Base-by-base conservation (phyloP, 2,797 vertebrate genomes). In the Clarias fuscus region DNA sequence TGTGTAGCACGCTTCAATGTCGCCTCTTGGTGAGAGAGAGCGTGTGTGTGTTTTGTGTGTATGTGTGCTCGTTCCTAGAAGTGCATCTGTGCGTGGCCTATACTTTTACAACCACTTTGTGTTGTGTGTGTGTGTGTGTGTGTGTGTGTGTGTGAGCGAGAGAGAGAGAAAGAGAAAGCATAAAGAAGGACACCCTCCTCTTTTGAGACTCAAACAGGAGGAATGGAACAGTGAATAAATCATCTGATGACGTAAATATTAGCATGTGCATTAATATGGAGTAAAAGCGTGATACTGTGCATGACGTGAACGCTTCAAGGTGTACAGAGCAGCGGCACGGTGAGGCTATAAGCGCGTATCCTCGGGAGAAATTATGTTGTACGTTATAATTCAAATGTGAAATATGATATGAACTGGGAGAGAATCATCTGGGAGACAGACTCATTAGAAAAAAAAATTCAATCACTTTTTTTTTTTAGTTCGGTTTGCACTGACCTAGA, bases 111-210 rank as follows among this genome's bases (percentile, higher is more conserved):
- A 90, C 90, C 85, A 91, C 91, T 92, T 86, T 87, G 83, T 82
- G 70, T 85, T 86, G 88, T 89, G 85, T 84, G 86, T 84, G 77
- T 86, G 88, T 89, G 91, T 90, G 88, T 86, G 83, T 87, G 81
- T 87, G 81, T 15, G 64, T 86, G 10, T 7, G 48, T 10, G 73
- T 56, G 7, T 20, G 20, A 22, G 37, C 4, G 33, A 70, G 30
- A 70, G 30, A 70, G 30, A 20, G 70, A 72, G 37, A 27, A 1
- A 27, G 24, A 72, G 70, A 92, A 92, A 91, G 91, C 91, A 92
- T 90, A 90, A 90, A 84, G 91, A 92, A 91, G 90, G 62, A 86
- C 80, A 85, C 90, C 87, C 87, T 92, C 91, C 89, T 93, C 93
- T 93, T 94, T 94, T 94, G 91, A 92, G 84, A 30, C 89, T 75